These are phyloP conservation scores for Cryptus armator DNA, from an alignment of 2,888 invertebrate species.

Conservation along the genomic window DNA sequence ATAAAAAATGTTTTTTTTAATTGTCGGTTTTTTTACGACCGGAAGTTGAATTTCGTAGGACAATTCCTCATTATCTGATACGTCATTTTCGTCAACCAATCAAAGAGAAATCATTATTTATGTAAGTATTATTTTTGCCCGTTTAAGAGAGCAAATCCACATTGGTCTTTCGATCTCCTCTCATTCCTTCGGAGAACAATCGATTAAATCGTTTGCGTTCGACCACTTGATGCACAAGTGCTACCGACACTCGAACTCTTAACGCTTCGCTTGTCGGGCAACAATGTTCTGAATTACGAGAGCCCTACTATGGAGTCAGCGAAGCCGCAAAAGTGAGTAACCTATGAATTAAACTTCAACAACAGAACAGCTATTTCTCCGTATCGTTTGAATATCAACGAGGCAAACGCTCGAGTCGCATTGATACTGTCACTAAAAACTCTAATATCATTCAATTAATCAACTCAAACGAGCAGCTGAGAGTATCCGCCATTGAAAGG, in stretches of 20 bases:
- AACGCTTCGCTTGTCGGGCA: constrained; percentile 61
- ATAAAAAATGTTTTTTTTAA: no score
- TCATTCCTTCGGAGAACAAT: not conserved
- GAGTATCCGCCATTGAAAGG: no score
- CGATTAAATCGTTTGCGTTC: constrained; percentile 20
- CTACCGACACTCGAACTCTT: constrained; percentile 42
- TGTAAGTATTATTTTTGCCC: no score
- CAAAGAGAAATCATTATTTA: no score
- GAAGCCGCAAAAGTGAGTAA: constrained; percentile 31
- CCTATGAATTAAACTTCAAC: not conserved
- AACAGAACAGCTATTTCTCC: not conserved
- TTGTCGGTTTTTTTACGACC: no score
- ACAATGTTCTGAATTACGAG: constrained; percentile 40
- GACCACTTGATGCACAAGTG: constrained; percentile 26
- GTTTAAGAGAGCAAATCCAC: no score
- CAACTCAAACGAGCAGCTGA: not conserved
- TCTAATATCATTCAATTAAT: not conserved
- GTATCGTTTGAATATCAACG: not conserved
- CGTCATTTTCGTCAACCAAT: no score
- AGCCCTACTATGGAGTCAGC: constrained; percentile 22
- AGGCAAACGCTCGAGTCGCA: not conserved
- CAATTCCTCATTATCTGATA: no score
- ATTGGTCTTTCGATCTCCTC: no score
- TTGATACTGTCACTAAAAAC: not conserved
- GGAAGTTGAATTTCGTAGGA: no score